A percentile compares a stretch with the other conserved stretches of the same genome.
These are phyloP conservation scores for Lepeophtheirus nordmannii DNA, from an alignment of 2,888 invertebrate species.

Conservation along the genomic window DNA sequence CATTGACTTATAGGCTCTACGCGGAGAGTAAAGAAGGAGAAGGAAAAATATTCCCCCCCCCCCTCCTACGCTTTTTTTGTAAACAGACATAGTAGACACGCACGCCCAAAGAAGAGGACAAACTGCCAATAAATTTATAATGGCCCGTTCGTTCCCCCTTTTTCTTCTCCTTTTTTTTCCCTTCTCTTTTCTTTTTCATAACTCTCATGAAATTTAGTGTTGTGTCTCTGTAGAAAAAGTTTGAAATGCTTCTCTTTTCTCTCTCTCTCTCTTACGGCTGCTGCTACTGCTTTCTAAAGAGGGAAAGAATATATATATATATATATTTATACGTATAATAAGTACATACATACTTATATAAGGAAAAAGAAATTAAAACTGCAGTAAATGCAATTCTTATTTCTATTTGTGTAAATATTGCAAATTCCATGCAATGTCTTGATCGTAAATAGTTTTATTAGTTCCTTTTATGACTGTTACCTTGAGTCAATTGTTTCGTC, in stretches of 20 bases:
- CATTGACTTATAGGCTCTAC: slow-evolving; percentile 6
- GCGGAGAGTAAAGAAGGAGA: not conserved
- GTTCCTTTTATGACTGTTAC: too few species aligned
- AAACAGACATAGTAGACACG: slow-evolving; percentile 2
- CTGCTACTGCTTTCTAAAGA: too few species aligned
- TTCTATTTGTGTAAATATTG: too few species aligned
- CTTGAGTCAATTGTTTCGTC: too few species aligned
- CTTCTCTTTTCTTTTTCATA: not conserved
- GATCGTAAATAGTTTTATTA: too few species aligned
- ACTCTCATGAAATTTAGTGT: not conserved
- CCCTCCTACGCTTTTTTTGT: not conserved
- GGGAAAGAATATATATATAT: too few species aligned
- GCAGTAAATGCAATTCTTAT: too few species aligned
- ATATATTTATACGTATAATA: too few species aligned
- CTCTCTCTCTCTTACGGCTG: too few species aligned
- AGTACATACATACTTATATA: too few species aligned
- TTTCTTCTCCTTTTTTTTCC: not conserved
- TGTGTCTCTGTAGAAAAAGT: not conserved
- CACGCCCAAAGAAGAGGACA: slow-evolving; percentile 1
- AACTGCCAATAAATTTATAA: slow-evolving; percentile 7
- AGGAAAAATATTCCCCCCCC: not conserved
- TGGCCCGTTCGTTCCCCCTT: slow-evolving; percentile 1
- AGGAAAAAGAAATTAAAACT: too few species aligned
- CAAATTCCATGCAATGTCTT: too few species aligned
- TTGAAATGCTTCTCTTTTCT: not conserved